Evolutionary conservation across 2,797 vertebrate species (phyloP).

Genomic region (Halcyon chelicuti): DNA sequence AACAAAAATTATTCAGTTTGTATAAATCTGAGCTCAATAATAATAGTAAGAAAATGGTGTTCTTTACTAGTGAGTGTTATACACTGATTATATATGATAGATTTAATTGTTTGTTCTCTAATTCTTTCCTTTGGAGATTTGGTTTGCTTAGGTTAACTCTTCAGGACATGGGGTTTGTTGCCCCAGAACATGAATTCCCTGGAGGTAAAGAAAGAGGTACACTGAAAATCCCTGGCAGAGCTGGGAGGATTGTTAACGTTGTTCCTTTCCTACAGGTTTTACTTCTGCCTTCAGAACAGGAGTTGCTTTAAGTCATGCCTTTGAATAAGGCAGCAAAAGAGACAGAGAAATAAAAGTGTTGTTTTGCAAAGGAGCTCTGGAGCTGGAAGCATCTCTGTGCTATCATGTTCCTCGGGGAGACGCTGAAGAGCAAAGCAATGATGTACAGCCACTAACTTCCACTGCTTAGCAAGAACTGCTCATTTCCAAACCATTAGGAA

Average conservation of each 20-base stretch:
- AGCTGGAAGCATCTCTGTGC: background rate
- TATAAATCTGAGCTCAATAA: background rate
- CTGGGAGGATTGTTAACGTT: background rate
- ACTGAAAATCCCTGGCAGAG: background rate
- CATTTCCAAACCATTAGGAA: background rate
- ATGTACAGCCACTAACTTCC: rapidly evolving
- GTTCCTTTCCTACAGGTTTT: background rate
- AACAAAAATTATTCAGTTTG: rapidly evolving
- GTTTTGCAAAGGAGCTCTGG: background rate
- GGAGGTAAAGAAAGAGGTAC: background rate
- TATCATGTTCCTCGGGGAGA: rapidly evolving
- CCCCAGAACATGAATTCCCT: background rate
- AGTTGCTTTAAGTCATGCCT: background rate
- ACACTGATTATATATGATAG: background rate
- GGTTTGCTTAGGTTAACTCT: background rate
- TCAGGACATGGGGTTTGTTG: background rate
- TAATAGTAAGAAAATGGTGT: background rate
- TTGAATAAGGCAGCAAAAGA: background rate
- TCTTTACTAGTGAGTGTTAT: background rate
- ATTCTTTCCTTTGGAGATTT: background rate
- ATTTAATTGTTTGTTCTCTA: background rate
- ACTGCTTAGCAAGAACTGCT: rapidly evolving
- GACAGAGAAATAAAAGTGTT: background rate
- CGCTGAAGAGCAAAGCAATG: rapidly evolving
- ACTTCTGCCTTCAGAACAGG: background rate